Evolutionary conservation across 2,888 invertebrate species (phyloP).

Genomic region (Tenthredo scrophulariae): DNA sequence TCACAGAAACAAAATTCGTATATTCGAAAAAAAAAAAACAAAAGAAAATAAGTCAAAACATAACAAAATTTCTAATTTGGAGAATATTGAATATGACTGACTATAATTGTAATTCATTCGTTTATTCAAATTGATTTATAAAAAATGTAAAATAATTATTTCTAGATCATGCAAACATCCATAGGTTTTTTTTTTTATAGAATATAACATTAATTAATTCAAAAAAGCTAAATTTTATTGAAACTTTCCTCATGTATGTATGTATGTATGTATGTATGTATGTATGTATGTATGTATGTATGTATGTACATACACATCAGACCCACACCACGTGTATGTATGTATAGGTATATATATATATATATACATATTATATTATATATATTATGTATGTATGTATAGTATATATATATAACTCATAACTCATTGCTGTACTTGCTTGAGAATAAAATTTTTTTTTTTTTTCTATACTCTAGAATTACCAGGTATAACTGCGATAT

Average conservation of each 20-base stretch:
- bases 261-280: background rate
- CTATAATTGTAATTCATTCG: constrained; percentile 48
- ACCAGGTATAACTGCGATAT: constrained; percentile 49
- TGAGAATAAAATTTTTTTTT: constrained; percentile 29
- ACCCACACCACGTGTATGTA: background rate
- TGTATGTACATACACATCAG: background rate
- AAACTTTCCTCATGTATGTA: constrained; percentile 21
- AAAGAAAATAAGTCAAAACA: too few relatives aligned
- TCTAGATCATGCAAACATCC: constrained; percentile 51
- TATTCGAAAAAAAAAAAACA: background rate
- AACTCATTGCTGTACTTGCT: constrained; percentile 39
- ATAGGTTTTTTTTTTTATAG: constrained; percentile 30
- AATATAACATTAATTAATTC: constrained; percentile 48
- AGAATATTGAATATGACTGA: constrained; percentile 45
- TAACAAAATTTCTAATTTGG: constrained; percentile 22
- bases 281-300: background rate
- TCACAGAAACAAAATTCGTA: constrained; percentile 13
- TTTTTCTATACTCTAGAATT: constrained; percentile 29
- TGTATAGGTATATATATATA: background rate
- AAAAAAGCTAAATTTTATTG: constrained; percentile 37
- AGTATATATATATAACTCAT: too few relatives aligned
- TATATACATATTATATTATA: constrained; percentile 24
- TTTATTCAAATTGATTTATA: constrained; percentile 51
- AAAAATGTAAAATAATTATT: constrained; percentile 52
- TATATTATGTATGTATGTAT: background rate